Conservation (phyloP, 2,797 vertebrate genomes). For the Melanotaenia trifasciata region DNA sequence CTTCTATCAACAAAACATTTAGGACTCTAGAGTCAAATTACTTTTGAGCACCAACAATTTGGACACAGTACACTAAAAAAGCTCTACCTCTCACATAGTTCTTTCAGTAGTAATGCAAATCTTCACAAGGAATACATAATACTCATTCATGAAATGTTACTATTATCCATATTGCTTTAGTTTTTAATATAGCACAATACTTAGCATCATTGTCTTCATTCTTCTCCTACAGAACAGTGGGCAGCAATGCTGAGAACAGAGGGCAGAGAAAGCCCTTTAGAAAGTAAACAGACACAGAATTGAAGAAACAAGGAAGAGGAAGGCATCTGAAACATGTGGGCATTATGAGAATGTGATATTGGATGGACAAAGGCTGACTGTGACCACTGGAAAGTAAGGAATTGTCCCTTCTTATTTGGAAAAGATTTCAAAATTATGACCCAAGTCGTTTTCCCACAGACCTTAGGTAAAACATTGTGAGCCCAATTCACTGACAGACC, state of each 20-base stretch:
- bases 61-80: background rate
- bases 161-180: no score
- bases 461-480: conserved; percentile 80
- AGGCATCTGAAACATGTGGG: conserved; percentile 94
- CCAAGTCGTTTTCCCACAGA: conserved; percentile 88
- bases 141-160: background rate
- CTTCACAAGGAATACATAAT: background rate
- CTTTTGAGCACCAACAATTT: background rate
- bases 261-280: conserved; percentile 89
- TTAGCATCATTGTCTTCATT: conserved; percentile 67
- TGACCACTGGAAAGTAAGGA: conserved; percentile 81
- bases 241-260: conserved; percentile 80
- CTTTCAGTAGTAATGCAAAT: no score
- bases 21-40: background rate
- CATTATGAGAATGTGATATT: conserved; percentile 93
- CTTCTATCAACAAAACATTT: background rate
- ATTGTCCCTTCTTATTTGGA: conserved; percentile 75
- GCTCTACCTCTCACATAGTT: background rate
- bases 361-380: conserved; percentile 87
- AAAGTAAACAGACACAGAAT: conserved; percentile 96
- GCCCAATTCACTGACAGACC: conserved; percentile 76
- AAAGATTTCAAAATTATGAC: conserved; percentile 79
- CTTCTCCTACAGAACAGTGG: conserved; percentile 85
- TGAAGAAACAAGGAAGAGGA: conserved; percentile 98
- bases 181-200: background rate